Evolutionary conservation across 2,113 vertebrate species (phyloP), one percentile per base, ranked within the genome.

Genomic region (Mus spicilegus): DNA sequence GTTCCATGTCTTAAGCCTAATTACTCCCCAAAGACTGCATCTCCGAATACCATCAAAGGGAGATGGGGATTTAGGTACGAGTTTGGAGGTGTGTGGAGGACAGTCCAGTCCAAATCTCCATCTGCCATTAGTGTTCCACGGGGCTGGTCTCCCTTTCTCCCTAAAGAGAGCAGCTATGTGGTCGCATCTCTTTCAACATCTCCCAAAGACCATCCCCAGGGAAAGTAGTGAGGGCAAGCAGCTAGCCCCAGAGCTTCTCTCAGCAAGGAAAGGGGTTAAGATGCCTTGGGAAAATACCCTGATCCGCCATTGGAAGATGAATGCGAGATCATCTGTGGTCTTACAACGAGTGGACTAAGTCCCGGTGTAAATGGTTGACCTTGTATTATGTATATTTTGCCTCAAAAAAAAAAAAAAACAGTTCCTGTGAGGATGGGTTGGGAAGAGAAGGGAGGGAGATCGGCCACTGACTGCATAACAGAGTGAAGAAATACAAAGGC

Each of bases 241-340:
- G 7, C 28, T 42, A 63, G 7, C 26, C 28, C 33, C 73, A 75
- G 65, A 81, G 91, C 73, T 87, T 81, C 65, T 86, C n/a, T 90
- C 77, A 70, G 69, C 69, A 36, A n/a, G 28, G 67, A 80, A 70
- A 93, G 54, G 51, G 65, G 39, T 70, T 36, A 70, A n/a, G 69
- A 89, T 82, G 33, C 39, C 46, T 89, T 82, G 80, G 80, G 73
- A 42, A 90, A 87, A 63, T 89, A 49, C n/a, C 51, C 91, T 76
- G 51, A 33, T 33, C 84, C 70, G 61, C 33, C 42, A 58, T 75
- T 77, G 82, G 39, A 24, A 16, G 76, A 61, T 92, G 85, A 70
- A 69, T 63, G 13, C 81, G 63, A 56, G 13, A 54, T 10, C 39
- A n/a, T 88, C 2, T 28, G 49, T 1, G 0, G 3, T 93, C 78